A percentile compares a stretch with the other conserved stretches of the same genome.
Evolutionary conservation across 1,140 invertebrate genomes (phyloP).

Genomic region (Lasioglossum baleicum): DNA sequence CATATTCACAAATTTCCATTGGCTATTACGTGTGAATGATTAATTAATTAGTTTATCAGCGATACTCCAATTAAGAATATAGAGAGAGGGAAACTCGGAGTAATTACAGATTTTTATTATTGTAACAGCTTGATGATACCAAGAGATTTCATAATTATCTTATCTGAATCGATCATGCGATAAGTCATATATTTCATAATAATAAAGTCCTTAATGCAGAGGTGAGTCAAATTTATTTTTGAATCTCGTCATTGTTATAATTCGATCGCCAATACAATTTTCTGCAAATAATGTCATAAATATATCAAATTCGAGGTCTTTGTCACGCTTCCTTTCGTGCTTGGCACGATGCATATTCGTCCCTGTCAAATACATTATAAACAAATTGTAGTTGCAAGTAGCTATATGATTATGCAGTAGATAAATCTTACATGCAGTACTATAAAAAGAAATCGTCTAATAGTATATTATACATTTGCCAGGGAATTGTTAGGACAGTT

Average conservation of each 20-base stretch:
- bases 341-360: not conserved
- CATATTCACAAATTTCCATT: no score
- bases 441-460: not conserved
- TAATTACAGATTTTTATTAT: not conserved
- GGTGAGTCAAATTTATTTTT: not conserved
- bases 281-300: conserved; percentile 18
- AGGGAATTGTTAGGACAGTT: no score
- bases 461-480: no score
- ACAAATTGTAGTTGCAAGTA: not conserved
- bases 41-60: no score
- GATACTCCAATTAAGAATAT: not conserved
- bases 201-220: not conserved
- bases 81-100: not conserved
- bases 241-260: not conserved
- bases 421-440: no score
- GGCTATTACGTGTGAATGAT: no score
- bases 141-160: not conserved
- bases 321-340: not conserved
- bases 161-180: not conserved
- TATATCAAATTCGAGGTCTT: conserved; percentile 17
- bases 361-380: not conserved
- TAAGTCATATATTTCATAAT: not conserved
- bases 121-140: not conserved
- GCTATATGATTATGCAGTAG: not conserved
- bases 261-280: not conserved